Evolutionary conservation across 2,888 invertebrate genomes (phyloP), one percentile per base, ranked within the genome.

Genomic region (Agrilus biguttatus): DNA sequence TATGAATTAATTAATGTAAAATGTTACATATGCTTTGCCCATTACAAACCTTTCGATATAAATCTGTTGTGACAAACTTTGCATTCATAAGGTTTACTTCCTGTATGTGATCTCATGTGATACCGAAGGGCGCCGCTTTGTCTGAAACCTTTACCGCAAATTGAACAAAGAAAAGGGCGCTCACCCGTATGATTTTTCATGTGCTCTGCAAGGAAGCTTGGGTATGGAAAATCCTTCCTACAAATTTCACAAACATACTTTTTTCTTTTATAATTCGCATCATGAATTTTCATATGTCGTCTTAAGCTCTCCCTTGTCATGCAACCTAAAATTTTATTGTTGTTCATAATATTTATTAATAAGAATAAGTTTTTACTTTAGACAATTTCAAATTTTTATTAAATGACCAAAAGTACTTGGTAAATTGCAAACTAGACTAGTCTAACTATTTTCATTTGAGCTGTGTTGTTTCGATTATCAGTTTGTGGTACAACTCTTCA

Each of bases 181-280:
- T 65, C 63, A 2, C 63, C 65, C 1, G 64, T 63, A 47, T 66
- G 66, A 43, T 56, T 57, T 48, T 63, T 62, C 55, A 63, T 61
- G 45, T 66, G 66, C 47, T 62, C 61, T 3, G 57, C 53, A 14
- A 66, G 47, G 46, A 58, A 54, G 49, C 61, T 62, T 1, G 55
- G 57, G 49, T 59, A 60, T 2, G 49, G 47, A 47, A 62, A 63
- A 37, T 53, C 54, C 47, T 62, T 62, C 8, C 48, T 48, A 48
- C 64, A 65, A 32, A 58, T 47, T 8, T 53, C 32, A 44, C 65
- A 65, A 3, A 36, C 40, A 43, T 62, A 59, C n/a, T 49, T 52
- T 45, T 60, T 59, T 46, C 57, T 61, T 17, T 43, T 47, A 40
- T 62, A 61, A 40, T 55, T 53, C 37, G 55, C 51, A 17, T 60